Percentiles rank a stretch among this genome's conserved stretches.
Evolutionary conservation across 2,113 vertebrate genomes (phyloP).

Genomic region (Astatoreochromis straeleni): DNA sequence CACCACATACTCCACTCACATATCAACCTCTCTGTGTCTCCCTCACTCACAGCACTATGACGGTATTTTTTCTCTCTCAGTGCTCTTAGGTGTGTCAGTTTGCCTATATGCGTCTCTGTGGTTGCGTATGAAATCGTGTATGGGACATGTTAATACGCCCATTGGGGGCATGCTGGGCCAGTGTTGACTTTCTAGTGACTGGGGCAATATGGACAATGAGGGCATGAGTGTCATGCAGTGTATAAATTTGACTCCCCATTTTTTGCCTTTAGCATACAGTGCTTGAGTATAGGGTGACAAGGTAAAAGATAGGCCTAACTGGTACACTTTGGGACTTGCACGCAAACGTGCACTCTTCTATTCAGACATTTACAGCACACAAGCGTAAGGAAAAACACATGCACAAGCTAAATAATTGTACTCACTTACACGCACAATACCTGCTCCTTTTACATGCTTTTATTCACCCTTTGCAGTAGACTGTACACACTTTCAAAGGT

Average conservation of each 20-base stretch:
- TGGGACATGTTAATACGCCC: background rate
- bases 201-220: background rate
- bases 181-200: constrained; percentile 40
- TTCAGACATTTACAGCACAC: background rate
- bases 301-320: constrained; percentile 22
- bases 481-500: background rate
- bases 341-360: background rate
- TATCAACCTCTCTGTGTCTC: constrained; percentile 7
- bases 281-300: constrained; percentile 13
- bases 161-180: constrained; percentile 9
- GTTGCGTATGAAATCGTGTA: background rate
- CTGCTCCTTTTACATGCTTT: constrained; percentile 11
- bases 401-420: background rate
- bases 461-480: background rate
- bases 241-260: background rate
- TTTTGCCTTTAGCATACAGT: constrained; percentile 1
- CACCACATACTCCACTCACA: constrained; percentile 10
- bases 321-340: background rate
- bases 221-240: background rate
- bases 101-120: background rate
- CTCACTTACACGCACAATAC: background rate
- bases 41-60: constrained; percentile 19
- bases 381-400: background rate
- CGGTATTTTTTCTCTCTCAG: constrained; percentile 3
- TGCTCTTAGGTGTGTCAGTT: constrained; percentile 36